phyloP scores from a whole-genome alignment of 2,888 invertebrate genomes.

The Xanthia togata region DNA sequence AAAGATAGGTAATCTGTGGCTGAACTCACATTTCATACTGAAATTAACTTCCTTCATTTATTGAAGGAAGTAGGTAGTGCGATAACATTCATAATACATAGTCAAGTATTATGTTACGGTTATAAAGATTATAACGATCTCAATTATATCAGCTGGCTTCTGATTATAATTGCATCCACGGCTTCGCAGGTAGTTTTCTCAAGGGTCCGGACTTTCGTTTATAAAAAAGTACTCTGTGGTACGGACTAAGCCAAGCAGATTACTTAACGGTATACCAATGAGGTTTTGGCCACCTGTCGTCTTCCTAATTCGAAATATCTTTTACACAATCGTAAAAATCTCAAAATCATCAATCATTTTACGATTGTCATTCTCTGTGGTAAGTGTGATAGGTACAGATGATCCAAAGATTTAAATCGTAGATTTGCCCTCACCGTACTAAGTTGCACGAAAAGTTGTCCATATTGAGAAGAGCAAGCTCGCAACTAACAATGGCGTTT shows the following conservation, averaged over 20 bases:
- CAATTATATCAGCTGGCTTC: slow-evolving; percentile 31
- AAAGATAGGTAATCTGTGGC: background rate
- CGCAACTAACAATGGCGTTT: too few species aligned
- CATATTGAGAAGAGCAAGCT: too few species aligned
- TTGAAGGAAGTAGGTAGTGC: too few species aligned
- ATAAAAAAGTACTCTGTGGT: too few species aligned
- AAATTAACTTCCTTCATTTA: slow-evolving; percentile 22
- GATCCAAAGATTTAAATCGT: too few species aligned
- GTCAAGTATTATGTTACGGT: slow-evolving; percentile 9
- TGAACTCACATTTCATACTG: background rate
- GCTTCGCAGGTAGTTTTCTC: slow-evolving; percentile 46
- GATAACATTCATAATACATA: slow-evolving; percentile 13
- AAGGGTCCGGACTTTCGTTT: slow-evolving; percentile 34
- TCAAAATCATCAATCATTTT: slow-evolving; percentile 7
- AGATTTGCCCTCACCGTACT: too few species aligned
- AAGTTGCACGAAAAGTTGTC: too few species aligned
- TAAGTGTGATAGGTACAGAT: background rate
- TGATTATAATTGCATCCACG: slow-evolving; percentile 20
- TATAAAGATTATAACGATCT: slow-evolving; percentile 27
- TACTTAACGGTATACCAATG: slow-evolving; percentile 28
- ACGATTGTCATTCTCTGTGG: background rate
- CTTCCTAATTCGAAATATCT: slow-evolving; percentile 18
- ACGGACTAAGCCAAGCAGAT: slow-evolving; percentile 21
- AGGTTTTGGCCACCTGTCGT: slow-evolving; percentile 25
- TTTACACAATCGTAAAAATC: slow-evolving; percentile 10